Evolutionary conservation across 2,888 invertebrate species (phyloP), one percentile per base, ranked within the genome.

Genomic region (Junonia oenone): DNA sequence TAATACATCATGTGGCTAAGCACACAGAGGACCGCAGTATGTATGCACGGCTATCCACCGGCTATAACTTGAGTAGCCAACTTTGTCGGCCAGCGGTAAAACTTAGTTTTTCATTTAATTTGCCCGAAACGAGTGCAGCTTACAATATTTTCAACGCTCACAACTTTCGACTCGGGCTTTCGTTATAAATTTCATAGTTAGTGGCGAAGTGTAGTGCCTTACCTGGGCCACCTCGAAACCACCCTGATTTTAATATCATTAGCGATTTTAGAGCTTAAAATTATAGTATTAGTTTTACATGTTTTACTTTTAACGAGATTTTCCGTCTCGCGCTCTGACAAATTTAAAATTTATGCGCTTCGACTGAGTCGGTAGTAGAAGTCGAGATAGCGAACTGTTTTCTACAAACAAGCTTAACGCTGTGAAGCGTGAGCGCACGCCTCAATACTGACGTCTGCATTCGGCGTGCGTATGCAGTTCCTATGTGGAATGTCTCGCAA

Each of bases 61-160:
- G 63, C 76, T 73, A 71, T 77, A 86, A 87, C 86, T 88, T 83
- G 82, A 82, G 83, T 81, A 78, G 77, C 70, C 78, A 87, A 88
- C 85, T 87, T 87, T 75, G 80, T 74, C 82, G 76, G 77, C 77
- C 75, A 76, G 78, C 78, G 73, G 76, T 67, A 71, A 75, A 87
- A 89, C 85, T 88, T 87, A 78, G 78, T 82, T 88, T 88, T 87
- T 83, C 88, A 87, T 89, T 89, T 89, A 88, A 89, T 88, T 88
- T 83, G 79, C 73, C 79, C 80, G 78, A 83, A 88, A 88, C 85
- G 84, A 88, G 83, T 83, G 74, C 83, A 77, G 85, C 81, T 87
- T 85, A 85, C 86, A 83, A 88, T 88, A 88, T 88, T 88, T 87
- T 82, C 84, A 81, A 80, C 82, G 80, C 80, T 83, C 68, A 76